Percentiles rank a stretch among this genome's conserved stretches.
Conservation (phyloP, 2,113 vertebrate species). For the Lepisosteus osseus region DNA sequence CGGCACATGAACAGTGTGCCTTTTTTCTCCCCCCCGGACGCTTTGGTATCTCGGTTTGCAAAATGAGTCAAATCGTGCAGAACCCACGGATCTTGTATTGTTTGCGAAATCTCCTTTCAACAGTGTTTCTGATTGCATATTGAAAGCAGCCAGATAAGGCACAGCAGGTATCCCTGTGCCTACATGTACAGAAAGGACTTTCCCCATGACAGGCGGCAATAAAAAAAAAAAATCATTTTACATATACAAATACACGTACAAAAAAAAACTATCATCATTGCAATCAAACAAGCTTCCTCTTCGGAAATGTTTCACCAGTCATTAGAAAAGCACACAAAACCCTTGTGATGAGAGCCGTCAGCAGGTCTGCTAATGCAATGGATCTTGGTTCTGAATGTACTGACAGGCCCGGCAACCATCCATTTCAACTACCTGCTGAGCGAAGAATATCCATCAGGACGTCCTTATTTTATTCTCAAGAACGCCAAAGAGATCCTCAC, state of each 20-base stretch:
- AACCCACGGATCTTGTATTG: no score
- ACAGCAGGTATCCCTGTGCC: no score
- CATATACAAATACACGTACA: conserved; percentile 36
- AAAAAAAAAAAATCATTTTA: conserved; percentile 50
- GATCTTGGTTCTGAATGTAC: not conserved
- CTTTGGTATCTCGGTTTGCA: no score
- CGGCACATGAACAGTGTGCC: no score
- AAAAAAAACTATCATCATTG: no score
- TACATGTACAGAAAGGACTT: not conserved
- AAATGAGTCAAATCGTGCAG: no score
- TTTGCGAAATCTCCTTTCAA: no score
- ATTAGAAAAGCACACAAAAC: not conserved
- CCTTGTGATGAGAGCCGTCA: not conserved
- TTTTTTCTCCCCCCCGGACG: no score
- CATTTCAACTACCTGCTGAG: not conserved
- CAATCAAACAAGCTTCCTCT: no score
- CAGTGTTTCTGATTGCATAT: no score
- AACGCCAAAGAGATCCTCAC: conserved; percentile 9
- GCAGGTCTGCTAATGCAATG: not conserved
- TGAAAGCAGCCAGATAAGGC: no score
- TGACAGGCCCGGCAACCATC: not conserved
- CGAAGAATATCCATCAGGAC: conserved; percentile 3
- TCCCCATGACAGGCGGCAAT: conserved; percentile 48
- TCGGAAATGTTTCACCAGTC: no score
- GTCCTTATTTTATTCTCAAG: conserved; percentile 10